Base-by-base conservation (phyloP, 1,140 invertebrate species). In the Pinna nobilis region DNA sequence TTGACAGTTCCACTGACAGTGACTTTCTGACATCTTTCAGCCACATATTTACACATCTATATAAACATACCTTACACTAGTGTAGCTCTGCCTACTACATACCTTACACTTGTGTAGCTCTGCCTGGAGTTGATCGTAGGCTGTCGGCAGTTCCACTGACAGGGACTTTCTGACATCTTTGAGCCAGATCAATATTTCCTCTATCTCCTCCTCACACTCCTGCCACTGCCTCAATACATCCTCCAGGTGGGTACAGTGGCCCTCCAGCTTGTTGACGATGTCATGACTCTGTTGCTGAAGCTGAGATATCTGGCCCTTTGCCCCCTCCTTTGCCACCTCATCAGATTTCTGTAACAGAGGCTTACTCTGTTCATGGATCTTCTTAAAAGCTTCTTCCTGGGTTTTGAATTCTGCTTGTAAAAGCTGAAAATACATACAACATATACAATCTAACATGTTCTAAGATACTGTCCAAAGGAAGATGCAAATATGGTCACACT, bases 321-420 rank as follows among this genome's bases (percentile, higher is more conserved):
- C 60, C 30, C 83, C 79, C n/a, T 79, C 73, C 37, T 66, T 49
- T 20, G 81, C 79, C 44, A 64, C 70, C 20, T 63, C 13, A 47
- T 84, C 82, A 75, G 94, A 94, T 78, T 93, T 93, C 28, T 91
- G 88, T n/a, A 95, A 81, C 3, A 97, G 86, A 59, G 90, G 88
- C 30, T 93, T 92, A 18, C 82, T 79, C 32, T 82, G 74, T 3
- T 81, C 78, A 33, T 82, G 79, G 6, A 88, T 61, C n/a, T 78
- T 76, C 32, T 85, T 79, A 60, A 84, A 83, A 4, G 65, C 69
- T n/a, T 78, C 75, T 53, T 87, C 84, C 67, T 87, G 83, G 9
- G 82, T 30, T 71, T 78, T 77, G 59, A 85, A 81, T 61, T 86
- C 84, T 60, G 72, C 74, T 61, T 86, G 79, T n/a, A 76, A 80